Percentiles rank a stretch among this genome's conserved stretches.
Conservation (phyloP, 1,140 invertebrate genomes). For the Phthorimaea operculella region DNA sequence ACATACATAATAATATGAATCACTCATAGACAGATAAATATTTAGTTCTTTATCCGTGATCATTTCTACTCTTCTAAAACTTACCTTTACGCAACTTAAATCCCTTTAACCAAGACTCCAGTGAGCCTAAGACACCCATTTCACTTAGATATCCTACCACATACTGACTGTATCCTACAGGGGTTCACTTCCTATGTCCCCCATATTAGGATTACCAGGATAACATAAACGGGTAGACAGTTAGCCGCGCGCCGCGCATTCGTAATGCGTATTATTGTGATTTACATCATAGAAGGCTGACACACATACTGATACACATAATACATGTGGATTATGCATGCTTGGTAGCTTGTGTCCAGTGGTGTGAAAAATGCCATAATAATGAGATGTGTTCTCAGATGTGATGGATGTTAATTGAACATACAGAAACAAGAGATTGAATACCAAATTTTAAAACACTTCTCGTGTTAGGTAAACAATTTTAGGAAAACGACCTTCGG, state of each 20-base stretch:
- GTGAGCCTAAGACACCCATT: not conserved
- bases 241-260: conserved; percentile 45
- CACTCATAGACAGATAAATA: not conserved
- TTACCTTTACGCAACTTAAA: conserved; percentile 2
- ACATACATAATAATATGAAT: not conserved
- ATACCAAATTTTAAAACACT: too few species aligned
- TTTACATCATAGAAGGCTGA: conserved; percentile 36
- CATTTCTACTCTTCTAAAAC: not conserved
- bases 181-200: conserved; percentile 18
- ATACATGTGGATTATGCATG: not conserved
- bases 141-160: not conserved
- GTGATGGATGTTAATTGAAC: too few species aligned
- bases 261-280: conserved; percentile 47
- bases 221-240: conserved; percentile 35
- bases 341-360: not conserved
- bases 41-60: not conserved
- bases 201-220: conserved; percentile 21
- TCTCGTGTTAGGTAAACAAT: too few species aligned
- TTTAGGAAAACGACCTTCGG: too few species aligned
- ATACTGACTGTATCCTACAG: not conserved
- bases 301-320: conserved; percentile 3
- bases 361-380: not conserved
- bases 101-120: too few species aligned
- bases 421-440: too few species aligned
- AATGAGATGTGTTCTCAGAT: too few species aligned